Base-by-base conservation (phyloP, 2,113 vertebrate species). In the Globicephala melas region DNA sequence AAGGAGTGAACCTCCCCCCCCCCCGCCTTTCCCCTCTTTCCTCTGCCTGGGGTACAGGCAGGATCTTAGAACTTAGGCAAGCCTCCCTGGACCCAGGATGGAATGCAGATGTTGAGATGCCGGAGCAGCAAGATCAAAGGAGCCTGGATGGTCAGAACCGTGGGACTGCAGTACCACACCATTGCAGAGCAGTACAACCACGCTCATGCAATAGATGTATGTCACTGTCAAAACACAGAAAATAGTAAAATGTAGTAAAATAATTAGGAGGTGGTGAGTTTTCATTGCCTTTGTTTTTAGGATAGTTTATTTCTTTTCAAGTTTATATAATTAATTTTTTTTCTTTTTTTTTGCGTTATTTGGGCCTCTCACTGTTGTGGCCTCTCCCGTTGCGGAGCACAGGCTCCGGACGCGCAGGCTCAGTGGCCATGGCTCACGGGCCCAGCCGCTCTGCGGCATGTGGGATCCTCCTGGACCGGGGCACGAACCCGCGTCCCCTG, bases 201-300 rank as follows among this genome's bases (percentile, higher is more conserved):
- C 7, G 28, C 44, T n/a, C 23, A 5, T 1, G 8, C 14, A 8
- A n/a, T 3, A 87, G 11, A 6, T 3, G 2, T 7, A 3, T 44
- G 17, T 85, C 26, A 47, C 71, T 0, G 1, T 21, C 33, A 44
- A 28, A 86, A 55, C 41, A 41, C 28, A 17, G 20, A 11, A 79
- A 36, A 92, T 26, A 28, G 36, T 31, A 36, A 55, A 67, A 21
- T 53, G 38, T 11, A 70, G 36, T 11, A 17, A 71, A 71, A 50
- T 53, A 84, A 58, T 36, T 31, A 86, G 28, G n/a, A 87, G 80
- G n/a, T 4, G 14, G 12, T 33, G 55, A 63, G n/a, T 28, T 73
- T 71, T 71, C 21, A 55, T n/a, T 53, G 20, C 12, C 55, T 65
- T 63, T 62, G 62, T 38, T 62, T 79, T 50, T 23, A 71, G 15